phyloP scores from a whole-genome alignment of 2,797 vertebrate genomes.

The Tenualosa ilisha region DNA sequence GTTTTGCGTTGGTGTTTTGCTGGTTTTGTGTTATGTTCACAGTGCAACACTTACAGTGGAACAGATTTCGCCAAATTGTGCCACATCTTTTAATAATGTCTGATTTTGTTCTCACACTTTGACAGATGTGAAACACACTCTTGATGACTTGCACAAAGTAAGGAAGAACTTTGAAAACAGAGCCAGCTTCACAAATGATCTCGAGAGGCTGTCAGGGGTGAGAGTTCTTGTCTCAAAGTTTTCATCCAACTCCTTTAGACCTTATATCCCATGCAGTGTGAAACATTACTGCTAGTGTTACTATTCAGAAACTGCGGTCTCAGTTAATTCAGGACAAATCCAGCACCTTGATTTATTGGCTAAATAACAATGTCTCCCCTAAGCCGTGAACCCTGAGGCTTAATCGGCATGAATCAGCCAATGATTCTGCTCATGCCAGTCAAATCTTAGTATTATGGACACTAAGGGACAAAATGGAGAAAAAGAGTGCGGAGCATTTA shows the following conservation, averaged over 20 bases:
- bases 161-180: slow-evolving; percentile 89
- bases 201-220: slow-evolving; percentile 83
- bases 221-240: slow-evolving; percentile 45
- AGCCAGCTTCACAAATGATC: slow-evolving; percentile 84
- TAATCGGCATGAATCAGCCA: no score
- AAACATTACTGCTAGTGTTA: neutral
- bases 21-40: neutral
- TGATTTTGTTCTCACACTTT: neutral
- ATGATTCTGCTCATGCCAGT: no score
- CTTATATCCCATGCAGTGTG: neutral
- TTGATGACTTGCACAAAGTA: slow-evolving; percentile 86
- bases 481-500: neutral
- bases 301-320: neutral
- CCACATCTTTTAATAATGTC: neutral
- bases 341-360: neutral
- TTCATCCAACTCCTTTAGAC: neutral
- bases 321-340: neutral
- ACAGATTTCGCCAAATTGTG: neutral
- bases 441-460: no score
- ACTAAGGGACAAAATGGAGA: no score
- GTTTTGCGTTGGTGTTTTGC: neutral
- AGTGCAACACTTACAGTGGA: neutral
- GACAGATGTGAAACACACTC: slow-evolving; percentile 86
- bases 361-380: neutral
- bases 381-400: neutral